These are phyloP conservation scores for Brachyrhaphis roseni DNA, from an alignment of 2,797 vertebrate species.

Conservation along the genomic window DNA sequence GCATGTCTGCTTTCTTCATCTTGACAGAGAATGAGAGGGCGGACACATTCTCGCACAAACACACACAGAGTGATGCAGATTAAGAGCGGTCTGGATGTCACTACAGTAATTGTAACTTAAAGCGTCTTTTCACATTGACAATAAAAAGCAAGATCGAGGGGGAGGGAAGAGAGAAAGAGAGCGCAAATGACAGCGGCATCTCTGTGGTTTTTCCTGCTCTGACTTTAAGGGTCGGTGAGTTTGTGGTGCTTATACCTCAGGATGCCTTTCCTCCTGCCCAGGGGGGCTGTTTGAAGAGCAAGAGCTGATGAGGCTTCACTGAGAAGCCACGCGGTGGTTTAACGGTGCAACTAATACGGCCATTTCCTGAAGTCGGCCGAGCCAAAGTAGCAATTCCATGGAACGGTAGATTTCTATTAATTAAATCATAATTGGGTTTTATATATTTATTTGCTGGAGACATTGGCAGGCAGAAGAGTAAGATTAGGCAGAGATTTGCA, in stretches of 20 bases:
- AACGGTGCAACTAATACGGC: slow-evolving; percentile 76
- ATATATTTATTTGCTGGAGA: slow-evolving; percentile 86
- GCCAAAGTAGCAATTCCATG: slow-evolving; percentile 80
- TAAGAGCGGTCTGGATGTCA: slow-evolving; percentile 65
- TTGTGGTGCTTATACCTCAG: slow-evolving; percentile 72
- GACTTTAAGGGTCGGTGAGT: slow-evolving; percentile 66
- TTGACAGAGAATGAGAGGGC: slow-evolving; percentile 70
- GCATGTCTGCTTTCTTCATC: slow-evolving; percentile 72
- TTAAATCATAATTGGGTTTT: slow-evolving; percentile 88
- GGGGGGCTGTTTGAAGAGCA: slow-evolving; percentile 76
- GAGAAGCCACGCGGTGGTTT: slow-evolving; percentile 70
- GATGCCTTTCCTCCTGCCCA: slow-evolving; percentile 69
- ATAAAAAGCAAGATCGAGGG: slow-evolving; percentile 35
- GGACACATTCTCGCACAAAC: slow-evolving; percentile 41
- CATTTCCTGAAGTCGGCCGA: slow-evolving; percentile 66
- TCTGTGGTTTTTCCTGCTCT: slow-evolving; percentile 60
- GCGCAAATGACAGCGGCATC: slow-evolving; percentile 53
- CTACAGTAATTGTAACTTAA: slow-evolving; percentile 45
- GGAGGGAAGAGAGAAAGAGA: slow-evolving; percentile 4
- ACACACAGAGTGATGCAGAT: slow-evolving; percentile 44
- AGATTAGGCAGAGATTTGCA: slow-evolving; percentile 86
- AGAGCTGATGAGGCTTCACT: slow-evolving; percentile 74
- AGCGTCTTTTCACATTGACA: slow-evolving; percentile 54
- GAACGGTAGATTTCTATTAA: slow-evolving; percentile 85
- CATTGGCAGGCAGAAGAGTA: slow-evolving; percentile 79